Percentiles rank a stretch among this genome's conserved stretches.
Conservation (phyloP, 2,797 vertebrate species). For the Lepilemur septentrionalis region DNA sequence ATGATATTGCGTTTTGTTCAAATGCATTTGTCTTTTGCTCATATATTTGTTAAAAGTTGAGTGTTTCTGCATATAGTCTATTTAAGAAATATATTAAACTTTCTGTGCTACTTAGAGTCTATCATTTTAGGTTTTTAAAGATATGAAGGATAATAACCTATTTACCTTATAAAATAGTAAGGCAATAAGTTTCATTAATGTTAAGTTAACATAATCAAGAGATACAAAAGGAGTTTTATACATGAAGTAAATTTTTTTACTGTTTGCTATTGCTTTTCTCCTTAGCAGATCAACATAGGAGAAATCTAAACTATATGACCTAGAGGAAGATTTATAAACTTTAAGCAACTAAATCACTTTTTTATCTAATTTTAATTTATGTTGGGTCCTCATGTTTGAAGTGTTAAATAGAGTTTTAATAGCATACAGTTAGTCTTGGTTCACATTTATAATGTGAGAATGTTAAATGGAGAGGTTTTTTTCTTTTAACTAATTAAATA, state of each 20-base stretch:
- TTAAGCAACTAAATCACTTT: neutral
- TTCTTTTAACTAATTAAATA: neutral
- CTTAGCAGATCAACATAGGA: neutral
- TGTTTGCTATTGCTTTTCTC: neutral
- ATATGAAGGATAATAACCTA: neutral
- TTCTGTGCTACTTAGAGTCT: neutral
- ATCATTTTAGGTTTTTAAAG: constrained; percentile 19
- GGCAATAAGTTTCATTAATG: neutral
- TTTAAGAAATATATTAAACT: neutral
- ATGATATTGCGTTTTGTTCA: neutral
- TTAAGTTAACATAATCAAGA: neutral
- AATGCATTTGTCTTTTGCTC: neutral
- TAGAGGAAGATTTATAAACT: neutral
- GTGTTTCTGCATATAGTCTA: neutral
- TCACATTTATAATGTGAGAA: neutral
- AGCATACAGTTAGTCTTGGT: neutral
- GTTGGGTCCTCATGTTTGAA: constrained; percentile 15
- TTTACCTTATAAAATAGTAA: neutral
- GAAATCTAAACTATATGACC: neutral
- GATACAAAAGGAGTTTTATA: neutral
- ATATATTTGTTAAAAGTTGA: constrained; percentile 19
- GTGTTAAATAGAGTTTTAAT: constrained; percentile 5
- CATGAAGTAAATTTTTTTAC: neutral
- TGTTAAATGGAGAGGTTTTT: neutral
- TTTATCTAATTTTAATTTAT: constrained; percentile 9